Evolutionary conservation across 1,140 invertebrate genomes (phyloP), one percentile per base, ranked within the genome.

Genomic region (Atta texana): DNA sequence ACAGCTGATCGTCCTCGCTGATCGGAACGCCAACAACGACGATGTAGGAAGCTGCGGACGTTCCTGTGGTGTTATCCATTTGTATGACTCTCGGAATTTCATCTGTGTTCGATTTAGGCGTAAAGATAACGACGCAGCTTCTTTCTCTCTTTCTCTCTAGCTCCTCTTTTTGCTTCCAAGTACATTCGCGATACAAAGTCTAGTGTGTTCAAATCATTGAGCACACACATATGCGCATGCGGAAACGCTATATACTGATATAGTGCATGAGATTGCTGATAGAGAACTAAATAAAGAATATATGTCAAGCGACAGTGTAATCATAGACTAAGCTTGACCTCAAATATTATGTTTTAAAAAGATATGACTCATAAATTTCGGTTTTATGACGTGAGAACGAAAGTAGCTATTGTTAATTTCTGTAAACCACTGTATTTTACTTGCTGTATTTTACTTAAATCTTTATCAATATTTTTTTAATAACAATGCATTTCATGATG

Each of bases 41-140:
- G 24, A 68, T 88, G 88, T 81, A 92, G 85, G 90, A 89, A 90
- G 75, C 77, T 51, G 63, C 64, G 78, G 63, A 89, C 86, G 69
- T 91, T 64, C 69, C 78, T 87, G 86, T 80, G 85, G 87, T 92
- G 90, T 88, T 84, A 80, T 93, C 90, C 91, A 92, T 93, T 94
- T 93, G 92, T 93, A 89, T 76, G 68, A 80, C 66, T 87, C 87
- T 90, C 59, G 89, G 92, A 92, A 93, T 93, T 92, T 89, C 89
- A 92, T 91, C 86, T 87, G 87, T 87, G 87, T 90, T 89, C 91
- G 93, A 93, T 93, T 92, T 85, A 80, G 88, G 68, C 66, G 69
- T 34, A 66, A 81, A 72, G 92, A 93, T 93, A 92, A 92, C 89
- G 87, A 87, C 59, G 75, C 66, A 31, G 21, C 72, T 66, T 87